Base-by-base conservation (phyloP, 2,797 vertebrate genomes). In the Psittacula derbiana region DNA sequence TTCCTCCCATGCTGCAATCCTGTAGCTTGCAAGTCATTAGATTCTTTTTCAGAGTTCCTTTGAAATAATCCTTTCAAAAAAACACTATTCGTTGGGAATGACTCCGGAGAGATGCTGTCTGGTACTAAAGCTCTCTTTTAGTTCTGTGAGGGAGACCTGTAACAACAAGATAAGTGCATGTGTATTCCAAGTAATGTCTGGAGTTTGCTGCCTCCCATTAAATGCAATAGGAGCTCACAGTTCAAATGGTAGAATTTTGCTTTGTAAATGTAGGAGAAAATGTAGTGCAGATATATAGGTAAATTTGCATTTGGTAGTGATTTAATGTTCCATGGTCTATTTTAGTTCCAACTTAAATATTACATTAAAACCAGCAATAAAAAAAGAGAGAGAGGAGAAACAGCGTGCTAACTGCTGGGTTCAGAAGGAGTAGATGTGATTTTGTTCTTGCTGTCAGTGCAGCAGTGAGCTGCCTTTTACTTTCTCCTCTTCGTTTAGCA, bases 291-390 rank as follows among this genome's bases (percentile, higher is more conserved):
- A 94, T 95, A 92, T 55, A 50, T 81, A 95, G 92, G 94, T 94
- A 93, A 91, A 96, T 96, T 96, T 97, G 92, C 95, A 97, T 95
- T 96, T 96, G 95, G 87, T 93, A 92, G 91, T 96, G 92, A 94
- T 97, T 95, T 97, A 96, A 81, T 91, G 90, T 93, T 94, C 90
- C 83, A 61, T 67, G 74, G 93, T 94, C 96, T 93, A 92, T 93
- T 95, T 90, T 95, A 94, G 83, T 76, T 96, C 90, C 92, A 95
- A 96, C 95, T 96, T 96, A 95, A 93, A 97, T 96, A 96, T 93
- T 94, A 90, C 94, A 94, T 94, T 96, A 92, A 94, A 96, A 95
- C 80, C 44, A 92, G 91, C 74, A 95, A 90, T 67, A 86, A 84
- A 89, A 81, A 38, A 57, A 36, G n/a, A 82, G 36, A 44, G 12